phyloP scores from a whole-genome alignment of 2,888 invertebrate genomes.

The Troides aeacus region DNA sequence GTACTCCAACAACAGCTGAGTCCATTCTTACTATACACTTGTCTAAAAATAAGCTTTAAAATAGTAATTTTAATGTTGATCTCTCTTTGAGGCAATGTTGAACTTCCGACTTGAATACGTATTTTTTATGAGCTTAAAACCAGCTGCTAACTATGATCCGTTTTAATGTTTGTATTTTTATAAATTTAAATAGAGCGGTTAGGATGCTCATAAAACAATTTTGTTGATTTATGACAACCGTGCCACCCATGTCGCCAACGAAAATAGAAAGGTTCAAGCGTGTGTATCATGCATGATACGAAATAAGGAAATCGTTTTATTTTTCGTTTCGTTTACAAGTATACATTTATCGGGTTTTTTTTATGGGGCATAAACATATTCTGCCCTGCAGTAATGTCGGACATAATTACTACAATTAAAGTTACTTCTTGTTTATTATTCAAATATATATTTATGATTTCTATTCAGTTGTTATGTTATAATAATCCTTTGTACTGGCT shows the following conservation, averaged over 20 bases:
- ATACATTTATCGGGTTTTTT: background rate
- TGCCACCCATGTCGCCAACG: slow-evolving; percentile 42
- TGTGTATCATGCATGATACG: slow-evolving; percentile 17
- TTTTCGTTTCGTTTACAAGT: background rate
- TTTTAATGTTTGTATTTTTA: slow-evolving; percentile 20
- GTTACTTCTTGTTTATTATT: too few relatives aligned
- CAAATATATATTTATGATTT: too few relatives aligned
- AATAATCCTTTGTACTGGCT: too few relatives aligned
- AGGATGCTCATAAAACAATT: slow-evolving; percentile 29
- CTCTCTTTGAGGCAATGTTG: background rate
- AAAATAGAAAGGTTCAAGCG: slow-evolving; percentile 38
- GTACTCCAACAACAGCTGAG: too few relatives aligned
- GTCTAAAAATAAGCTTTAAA: too few relatives aligned
- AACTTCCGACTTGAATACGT: background rate
- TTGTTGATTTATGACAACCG: slow-evolving; percentile 43
- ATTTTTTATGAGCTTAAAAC: background rate
- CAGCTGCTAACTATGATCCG: slow-evolving; percentile 17
- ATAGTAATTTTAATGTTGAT: too few relatives aligned
- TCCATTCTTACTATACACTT: too few relatives aligned
- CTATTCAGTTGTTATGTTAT: too few relatives aligned
- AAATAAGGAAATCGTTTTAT: slow-evolving; percentile 20
- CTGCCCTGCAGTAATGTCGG: background rate
- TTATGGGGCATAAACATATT: slow-evolving; percentile 12
- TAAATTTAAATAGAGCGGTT: slow-evolving; percentile 26
- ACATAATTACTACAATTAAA: too few relatives aligned